Evolutionary conservation across 2,888 invertebrate species (phyloP), one percentile per base, ranked within the genome.

Genomic region (Acronicta leporina): DNA sequence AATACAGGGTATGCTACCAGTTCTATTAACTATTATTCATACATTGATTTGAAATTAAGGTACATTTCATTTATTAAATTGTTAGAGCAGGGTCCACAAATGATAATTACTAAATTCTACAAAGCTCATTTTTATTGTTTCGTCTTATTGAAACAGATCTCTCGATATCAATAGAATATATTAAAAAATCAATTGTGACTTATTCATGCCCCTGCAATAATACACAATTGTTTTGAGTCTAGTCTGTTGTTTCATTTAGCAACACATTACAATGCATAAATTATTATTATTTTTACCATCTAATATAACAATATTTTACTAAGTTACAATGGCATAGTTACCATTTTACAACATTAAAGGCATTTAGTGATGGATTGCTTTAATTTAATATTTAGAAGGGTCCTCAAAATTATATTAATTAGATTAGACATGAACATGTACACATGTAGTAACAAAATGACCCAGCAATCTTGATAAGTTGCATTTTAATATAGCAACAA

Each of bases 1-100:
- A 79, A 89, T 88, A 90, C 86, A 89, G 79, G 75, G 75, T 80
- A 73, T 80, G 82, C 83, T 84, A 84, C 84, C 84, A 80, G 77
- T 74, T 69, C 73, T 79, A 80, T 69, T 74, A 54, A 73, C 55
- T 69, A 70, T 74, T 53, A 74, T 63, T 72, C 56, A 67, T 65
- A 73, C 55, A 65, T 65, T 55, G 25, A 63, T 65, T 62, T 69
- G 57, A 55, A 73, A 70, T 70, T 70, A 73, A 77, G 77, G 68
- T 77, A 77, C 51, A 77, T 67, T 72, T 76, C 64, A 56, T 70
- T 56, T 68, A 77, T 49, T 20, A 3, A 20, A 20, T 61, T 64
- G 57, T 27, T 61, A 65, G 63, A 59, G 55, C 60, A 71, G 63
- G 59, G 71, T 78, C 64, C 73, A 73, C 73, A 66, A 55, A 58